Base-by-base conservation (phyloP, 2,888 invertebrate genomes). In the Drosophila basisetae region DNA sequence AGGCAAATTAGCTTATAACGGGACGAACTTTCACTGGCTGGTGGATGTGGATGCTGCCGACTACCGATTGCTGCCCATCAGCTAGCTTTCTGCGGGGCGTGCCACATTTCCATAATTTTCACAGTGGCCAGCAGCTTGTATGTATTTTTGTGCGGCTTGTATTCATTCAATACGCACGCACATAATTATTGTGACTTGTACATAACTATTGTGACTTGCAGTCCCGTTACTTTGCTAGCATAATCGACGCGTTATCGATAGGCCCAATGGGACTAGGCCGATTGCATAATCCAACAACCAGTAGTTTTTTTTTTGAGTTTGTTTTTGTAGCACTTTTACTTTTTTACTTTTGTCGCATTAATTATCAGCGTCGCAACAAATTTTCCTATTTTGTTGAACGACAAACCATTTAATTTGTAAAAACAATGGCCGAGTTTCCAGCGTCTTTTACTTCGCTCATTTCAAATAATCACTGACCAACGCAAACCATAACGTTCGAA, bases 1-100 rank as follows among this genome's bases (percentile, higher is more conserved):
- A 89, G 88, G 82, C 84, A 84, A 89, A 83, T 88, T 90, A 73
- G 76, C 83, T 71, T 89, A 76, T 85, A 85, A 86, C 89, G 84
- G 84, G 82, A 84, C 90, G 88, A 87, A 85, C 85, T 85, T 85
- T 85, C 85, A 85, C 85, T 85, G 73, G 61, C 61, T 73, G 61
- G 39, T 67, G 72, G 78, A 75, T 68, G 79, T 75, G 69, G 18
- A n/a, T 60, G 56, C 33, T 47, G 39, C 31, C 62, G 62, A 47
- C 47, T 52, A 22, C 65, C 22, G 31, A 43, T 54, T 64, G 49
- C 33, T 68, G 54, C 35, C 71, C 61, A 62, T 58, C 65, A 58
- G 66, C 28, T 73, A 58, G 66, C 28, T 73, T 64, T 47, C 76
- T 76, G 65, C 37, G 64, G 68, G 83, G 80, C 67, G 83, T 55